These are phyloP conservation scores for Mobula birostris DNA, from an alignment of 2,113 vertebrate species.

Conservation along the genomic window DNA sequence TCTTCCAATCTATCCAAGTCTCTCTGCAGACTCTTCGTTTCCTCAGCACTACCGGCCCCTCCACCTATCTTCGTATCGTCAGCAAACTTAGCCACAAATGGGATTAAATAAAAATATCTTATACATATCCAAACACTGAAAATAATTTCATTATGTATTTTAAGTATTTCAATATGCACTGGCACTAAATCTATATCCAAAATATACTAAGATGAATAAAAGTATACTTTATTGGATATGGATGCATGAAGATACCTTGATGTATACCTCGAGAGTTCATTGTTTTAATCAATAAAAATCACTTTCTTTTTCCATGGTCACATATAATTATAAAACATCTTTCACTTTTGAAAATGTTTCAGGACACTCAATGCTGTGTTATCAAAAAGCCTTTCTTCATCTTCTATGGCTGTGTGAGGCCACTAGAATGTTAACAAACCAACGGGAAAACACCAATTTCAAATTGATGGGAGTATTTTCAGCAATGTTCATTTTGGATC, in stretches of 20 bases:
- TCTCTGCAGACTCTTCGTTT: too few species aligned
- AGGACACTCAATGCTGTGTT: neutral
- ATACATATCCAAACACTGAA: neutral
- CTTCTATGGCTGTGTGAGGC: too few species aligned
- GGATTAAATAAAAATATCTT: neutral
- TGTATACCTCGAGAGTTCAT: neutral
- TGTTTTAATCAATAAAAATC: neutral
- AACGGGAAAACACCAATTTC: too few species aligned
- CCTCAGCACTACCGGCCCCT: too few species aligned
- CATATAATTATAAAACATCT: neutral
- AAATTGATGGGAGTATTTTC: neutral
- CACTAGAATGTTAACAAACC: neutral
- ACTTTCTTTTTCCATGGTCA: neutral
- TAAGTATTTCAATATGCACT: neutral
- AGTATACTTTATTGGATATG: neutral
- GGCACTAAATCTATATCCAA: neutral
- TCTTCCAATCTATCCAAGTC: too few species aligned
- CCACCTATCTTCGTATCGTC: too few species aligned
- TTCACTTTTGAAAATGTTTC: neutral
- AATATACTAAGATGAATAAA: neutral
- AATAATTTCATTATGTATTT: conserved; percentile 9
- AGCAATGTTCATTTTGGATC: neutral
- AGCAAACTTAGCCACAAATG: too few species aligned
- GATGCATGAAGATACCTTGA: neutral
- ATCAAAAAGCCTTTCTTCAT: neutral